Evolutionary conservation across 2,888 invertebrate genomes (phyloP), one percentile per base, ranked within the genome.

Genomic region (Emmelina monodactyla): DNA sequence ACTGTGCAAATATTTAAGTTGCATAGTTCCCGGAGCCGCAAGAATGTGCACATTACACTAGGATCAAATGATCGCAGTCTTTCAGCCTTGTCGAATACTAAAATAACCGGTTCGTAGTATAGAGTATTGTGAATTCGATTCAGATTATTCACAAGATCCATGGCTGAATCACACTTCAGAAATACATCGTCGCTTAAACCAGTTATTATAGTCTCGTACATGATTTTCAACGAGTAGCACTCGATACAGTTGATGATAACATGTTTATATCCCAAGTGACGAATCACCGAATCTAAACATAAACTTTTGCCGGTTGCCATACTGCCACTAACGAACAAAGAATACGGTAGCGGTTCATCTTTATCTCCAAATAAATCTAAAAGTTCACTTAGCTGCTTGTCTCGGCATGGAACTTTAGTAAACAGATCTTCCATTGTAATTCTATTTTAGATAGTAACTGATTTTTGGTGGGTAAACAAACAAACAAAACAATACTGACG

Each of bases 261-360:
- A 49, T 83, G 73, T 61, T 82, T 84, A 42, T 86, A 84, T 33
- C 81, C 58, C 28, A 86, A 66, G 50, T 75, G 63, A 25, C 75
- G 55, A 2, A 94, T 62, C 9, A 91, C 65, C 7, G 82, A 71
- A 34, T 79, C 80, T 3, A 89, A 60, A 37, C 92, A 82, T 12
- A 87, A 62, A n/a, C 88, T 85, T 80, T 95, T 95, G 16, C 94
- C 94, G 14, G 90, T 90, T 7, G 90, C 88, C 46, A 91, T 86
- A 58, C 88, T 88, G n/a, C 94, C 94, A 60, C 88, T 88, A 35
- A 93, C 51, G 72, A 90, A 92, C 50, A 94, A 67, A 45, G 86
- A 83, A 45, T 85, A 76, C 13, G 88, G 88, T 55, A 88, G 75
- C 13, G 84, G 81, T 57, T 88, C 88, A 43, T 84, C 81, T 33